Evolutionary conservation across 2,797 vertebrate species (phyloP).

Genomic region (Coccyzus lansbergi): DNA sequence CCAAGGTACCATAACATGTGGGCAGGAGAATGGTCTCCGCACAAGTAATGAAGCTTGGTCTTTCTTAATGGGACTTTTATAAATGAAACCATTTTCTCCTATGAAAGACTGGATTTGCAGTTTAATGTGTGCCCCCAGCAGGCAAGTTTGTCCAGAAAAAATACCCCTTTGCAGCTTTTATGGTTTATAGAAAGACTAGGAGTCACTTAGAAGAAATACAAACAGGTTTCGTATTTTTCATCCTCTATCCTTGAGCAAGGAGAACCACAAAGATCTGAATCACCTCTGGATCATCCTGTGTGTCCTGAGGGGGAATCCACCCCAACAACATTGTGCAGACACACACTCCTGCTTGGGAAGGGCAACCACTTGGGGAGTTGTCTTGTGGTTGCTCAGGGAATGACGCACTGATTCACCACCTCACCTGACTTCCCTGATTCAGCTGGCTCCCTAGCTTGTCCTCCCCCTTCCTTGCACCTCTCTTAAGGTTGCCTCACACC

Average conservation of each 20-base stretch:
- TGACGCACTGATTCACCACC: not conserved
- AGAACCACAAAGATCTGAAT: not conserved
- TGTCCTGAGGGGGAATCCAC: not conserved
- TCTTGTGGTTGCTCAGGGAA: not conserved
- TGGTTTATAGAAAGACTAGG: not conserved
- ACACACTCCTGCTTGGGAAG: not conserved
- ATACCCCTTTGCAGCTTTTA: not conserved
- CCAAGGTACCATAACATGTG: slow-evolving; percentile 26
- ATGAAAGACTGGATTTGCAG: slow-evolving; percentile 37
- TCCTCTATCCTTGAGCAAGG: not conserved
- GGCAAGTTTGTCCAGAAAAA: not conserved
- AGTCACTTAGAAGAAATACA: not conserved
- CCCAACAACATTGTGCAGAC: not conserved
- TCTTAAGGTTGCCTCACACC: not conserved
- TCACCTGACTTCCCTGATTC: not conserved
- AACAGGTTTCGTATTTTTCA: not conserved
- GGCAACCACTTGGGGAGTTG: not conserved
- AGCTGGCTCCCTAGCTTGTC: not conserved
- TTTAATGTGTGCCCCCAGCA: not conserved
- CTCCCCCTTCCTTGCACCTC: not conserved
- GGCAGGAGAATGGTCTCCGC: slow-evolving; percentile 32
- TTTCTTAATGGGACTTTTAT: slow-evolving; percentile 24
- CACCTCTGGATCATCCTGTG: not conserved
- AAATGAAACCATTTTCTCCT: slow-evolving; percentile 26
- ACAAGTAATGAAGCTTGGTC: not conserved